Conservation (phyloP, 92 coral and sea anemone genomes). For the Epizoanthus rinbou region DNA sequence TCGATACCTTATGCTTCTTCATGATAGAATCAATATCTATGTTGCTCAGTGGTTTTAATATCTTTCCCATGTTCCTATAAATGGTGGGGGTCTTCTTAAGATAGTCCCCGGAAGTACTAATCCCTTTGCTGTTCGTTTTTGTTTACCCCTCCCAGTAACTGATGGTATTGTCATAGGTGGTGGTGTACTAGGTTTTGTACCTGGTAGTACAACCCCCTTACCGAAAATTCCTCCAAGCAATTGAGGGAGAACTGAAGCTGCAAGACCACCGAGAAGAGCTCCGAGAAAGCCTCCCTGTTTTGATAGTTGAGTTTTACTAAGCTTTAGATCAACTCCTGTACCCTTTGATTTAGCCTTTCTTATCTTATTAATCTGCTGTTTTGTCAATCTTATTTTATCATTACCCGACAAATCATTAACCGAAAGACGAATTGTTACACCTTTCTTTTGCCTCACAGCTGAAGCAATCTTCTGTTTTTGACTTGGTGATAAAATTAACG, state of each 20-base stretch:
- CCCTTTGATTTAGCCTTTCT: constrained; percentile 5
- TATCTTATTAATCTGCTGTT: constrained; percentile 2
- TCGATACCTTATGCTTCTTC: neutral
- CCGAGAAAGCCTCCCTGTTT: too few species aligned
- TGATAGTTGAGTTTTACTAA: too few species aligned
- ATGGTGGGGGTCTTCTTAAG: constrained; percentile 29
- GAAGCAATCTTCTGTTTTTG: neutral
- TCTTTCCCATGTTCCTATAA: constrained; percentile 18
- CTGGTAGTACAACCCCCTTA: constrained; percentile 1
- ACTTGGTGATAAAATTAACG: neutral
- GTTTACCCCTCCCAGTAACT: too few species aligned
- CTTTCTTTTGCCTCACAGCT: neutral
- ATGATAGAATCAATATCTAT: constrained; percentile 2
- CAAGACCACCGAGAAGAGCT: constrained; percentile 20
- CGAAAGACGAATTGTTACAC: neutral
- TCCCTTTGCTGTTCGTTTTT: constrained; percentile 7
- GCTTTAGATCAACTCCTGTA: too few species aligned
- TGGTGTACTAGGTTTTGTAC: too few species aligned
- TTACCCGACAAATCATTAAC: neutral
- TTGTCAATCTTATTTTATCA: constrained; percentile 10
- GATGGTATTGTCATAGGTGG: too few species aligned
- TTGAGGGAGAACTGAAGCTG: too few species aligned
- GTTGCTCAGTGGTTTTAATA: too few species aligned
- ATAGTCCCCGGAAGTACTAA: constrained; percentile 38
- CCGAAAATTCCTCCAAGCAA: neutral